phyloP scores from a whole-genome alignment of 2,113 vertebrate genomes.

The Dicerorhinus sumatrensis region DNA sequence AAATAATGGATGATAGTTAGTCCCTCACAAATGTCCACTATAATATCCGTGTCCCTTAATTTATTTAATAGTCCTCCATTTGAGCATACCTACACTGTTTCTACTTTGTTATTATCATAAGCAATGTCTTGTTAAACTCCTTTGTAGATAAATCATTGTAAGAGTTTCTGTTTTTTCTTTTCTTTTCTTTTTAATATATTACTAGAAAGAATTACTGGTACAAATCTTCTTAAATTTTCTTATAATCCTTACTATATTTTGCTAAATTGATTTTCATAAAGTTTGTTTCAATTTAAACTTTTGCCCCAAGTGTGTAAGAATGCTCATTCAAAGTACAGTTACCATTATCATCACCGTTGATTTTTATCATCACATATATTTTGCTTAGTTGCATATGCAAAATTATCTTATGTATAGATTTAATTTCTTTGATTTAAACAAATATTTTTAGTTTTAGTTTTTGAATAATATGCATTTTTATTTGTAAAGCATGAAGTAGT shows the following conservation, averaged over 20 bases:
- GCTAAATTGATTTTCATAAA: constrained; percentile 37
- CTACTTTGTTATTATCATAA: not conserved
- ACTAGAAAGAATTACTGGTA: not conserved
- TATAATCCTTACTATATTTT: not conserved
- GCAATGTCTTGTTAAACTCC: not conserved
- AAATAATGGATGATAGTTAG: not conserved
- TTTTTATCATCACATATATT: not conserved
- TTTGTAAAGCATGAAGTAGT: not conserved
- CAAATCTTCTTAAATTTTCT: not conserved
- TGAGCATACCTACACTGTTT: not conserved
- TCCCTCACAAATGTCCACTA: not conserved
- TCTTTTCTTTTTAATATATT: not conserved
- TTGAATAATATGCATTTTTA: not conserved
- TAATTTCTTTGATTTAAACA: not conserved
- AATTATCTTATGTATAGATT: not conserved
- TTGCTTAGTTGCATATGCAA: not conserved
- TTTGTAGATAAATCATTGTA: not conserved
- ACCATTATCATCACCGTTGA: not conserved
- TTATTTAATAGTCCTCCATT: not conserved
- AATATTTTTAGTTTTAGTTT: not conserved
- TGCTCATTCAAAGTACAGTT: not conserved
- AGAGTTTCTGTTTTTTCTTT: not conserved
- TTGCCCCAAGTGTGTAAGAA: not conserved
- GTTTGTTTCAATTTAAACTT: not conserved
- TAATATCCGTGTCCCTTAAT: not conserved